Evolutionary conservation across 2,797 vertebrate genomes (phyloP).

Genomic region (Brachyalestes nurse): DNA sequence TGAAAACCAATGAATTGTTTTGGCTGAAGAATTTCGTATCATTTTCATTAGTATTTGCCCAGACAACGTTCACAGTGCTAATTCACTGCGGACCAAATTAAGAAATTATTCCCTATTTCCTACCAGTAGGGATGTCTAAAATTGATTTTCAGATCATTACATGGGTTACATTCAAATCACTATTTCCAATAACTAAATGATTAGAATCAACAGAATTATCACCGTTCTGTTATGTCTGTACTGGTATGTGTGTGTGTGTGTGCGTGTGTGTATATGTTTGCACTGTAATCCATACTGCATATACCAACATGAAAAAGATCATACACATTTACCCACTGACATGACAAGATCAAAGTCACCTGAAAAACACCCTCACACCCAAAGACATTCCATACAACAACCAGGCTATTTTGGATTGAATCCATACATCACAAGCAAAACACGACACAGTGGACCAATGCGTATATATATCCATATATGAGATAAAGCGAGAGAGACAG

Average conservation of each 20-base stretch:
- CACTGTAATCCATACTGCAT: conserved; percentile 29
- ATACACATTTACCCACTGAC: conserved; percentile 32
- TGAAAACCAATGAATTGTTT: not conserved
- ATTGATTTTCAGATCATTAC: not conserved
- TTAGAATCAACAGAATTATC: conserved; percentile 30
- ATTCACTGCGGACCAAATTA: conserved; percentile 2
- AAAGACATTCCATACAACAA: conserved; percentile 48
- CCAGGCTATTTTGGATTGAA: conserved; percentile 15
- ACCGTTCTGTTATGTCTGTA: conserved; percentile 45
- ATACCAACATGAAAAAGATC: conserved; percentile 40
- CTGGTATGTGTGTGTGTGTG: not conserved
- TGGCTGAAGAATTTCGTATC: not conserved
- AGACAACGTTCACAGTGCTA: conserved; percentile 1
- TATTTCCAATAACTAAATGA: conserved; percentile 23
- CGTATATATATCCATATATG: not conserved
- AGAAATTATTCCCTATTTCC: not conserved
- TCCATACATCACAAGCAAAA: conserved; percentile 41
- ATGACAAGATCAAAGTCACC: conserved; percentile 35
- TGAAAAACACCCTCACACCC: conserved; percentile 48
- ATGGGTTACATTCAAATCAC: conserved; percentile 10
- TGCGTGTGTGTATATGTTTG: conserved; percentile 6
- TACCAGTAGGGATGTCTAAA: conserved; percentile 2
- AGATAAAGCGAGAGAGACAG: not conserved
- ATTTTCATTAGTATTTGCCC: conserved; percentile 10
- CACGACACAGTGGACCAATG: conserved; percentile 36